These are phyloP conservation scores for Trypoxylus dichotomus DNA, from an alignment of 1,140 invertebrate genomes.

Conservation along the genomic window DNA sequence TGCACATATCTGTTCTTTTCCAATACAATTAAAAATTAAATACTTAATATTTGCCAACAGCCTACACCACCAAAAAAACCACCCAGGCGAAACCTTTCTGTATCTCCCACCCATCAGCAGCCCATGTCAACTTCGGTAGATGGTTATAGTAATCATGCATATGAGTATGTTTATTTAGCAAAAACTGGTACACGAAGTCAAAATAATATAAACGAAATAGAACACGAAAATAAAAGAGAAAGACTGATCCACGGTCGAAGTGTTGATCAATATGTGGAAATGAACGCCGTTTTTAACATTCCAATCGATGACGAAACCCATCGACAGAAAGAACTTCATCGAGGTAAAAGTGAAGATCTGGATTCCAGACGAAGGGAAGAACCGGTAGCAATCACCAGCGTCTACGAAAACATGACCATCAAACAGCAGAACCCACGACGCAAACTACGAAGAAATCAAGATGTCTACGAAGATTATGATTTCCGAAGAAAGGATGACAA, in stretches of 20 bases:
- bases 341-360: conserved; percentile 59
- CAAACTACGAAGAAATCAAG: conserved; percentile 66
- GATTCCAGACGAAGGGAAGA: conserved; percentile 57
- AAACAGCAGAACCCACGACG: conserved; percentile 72
- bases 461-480: conserved; percentile 65
- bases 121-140: conserved; percentile 62
- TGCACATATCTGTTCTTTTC: no score
- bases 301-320: conserved; percentile 52
- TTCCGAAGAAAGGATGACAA: conserved; percentile 51
- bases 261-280: conserved; percentile 76
- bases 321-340: conserved; percentile 47
- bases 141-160: conserved; percentile 58
- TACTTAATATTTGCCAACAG: conserved; percentile 50
- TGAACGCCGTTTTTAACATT: conserved; percentile 62
- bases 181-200: conserved; percentile 61
- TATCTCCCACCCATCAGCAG: conserved; percentile 74
- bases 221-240: conserved; percentile 55
- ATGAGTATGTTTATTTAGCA: conserved; percentile 66
- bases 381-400: conserved; percentile 71
- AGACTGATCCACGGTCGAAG: conserved; percentile 68
- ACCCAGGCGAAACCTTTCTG: conserved; percentile 79
- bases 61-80: conserved; percentile 86
- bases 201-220: conserved; percentile 68
- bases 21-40: conserved; percentile 3
- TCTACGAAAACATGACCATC: conserved; percentile 72